Conservation (phyloP, 2,888 invertebrate species). For the Oscheius sp. region DNA sequence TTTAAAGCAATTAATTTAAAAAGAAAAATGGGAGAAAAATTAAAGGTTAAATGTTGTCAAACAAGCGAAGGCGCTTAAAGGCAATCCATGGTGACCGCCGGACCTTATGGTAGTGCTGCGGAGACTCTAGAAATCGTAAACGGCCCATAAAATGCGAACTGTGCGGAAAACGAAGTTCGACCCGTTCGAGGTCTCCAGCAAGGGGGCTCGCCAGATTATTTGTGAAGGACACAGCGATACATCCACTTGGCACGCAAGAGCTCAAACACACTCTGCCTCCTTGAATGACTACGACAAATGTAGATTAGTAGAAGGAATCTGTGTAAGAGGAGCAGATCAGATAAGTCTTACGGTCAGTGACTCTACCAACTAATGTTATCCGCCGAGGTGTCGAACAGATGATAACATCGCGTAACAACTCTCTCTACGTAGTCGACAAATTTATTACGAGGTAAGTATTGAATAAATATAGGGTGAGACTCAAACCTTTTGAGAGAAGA, state of each 20-base stretch:
- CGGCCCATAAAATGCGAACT: constrained; percentile 35
- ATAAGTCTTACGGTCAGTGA: constrained; percentile 32
- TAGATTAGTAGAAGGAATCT: neutral
- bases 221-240: constrained; percentile 32
- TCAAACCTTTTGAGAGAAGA: neutral
- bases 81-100: constrained; percentile 10
- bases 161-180: constrained; percentile 22
- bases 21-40: neutral
- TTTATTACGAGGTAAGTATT: constrained; percentile 17
- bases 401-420: constrained; percentile 27
- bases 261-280: constrained; percentile 29
- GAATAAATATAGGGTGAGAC: constrained; percentile 1
- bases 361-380: constrained; percentile 25
- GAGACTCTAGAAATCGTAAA: constrained; percentile 35
- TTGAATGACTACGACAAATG: constrained; percentile 23
- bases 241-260: constrained; percentile 37
- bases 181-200: constrained; percentile 21
- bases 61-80: constrained; percentile 3
- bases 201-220: constrained; percentile 25
- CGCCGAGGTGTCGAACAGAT: constrained; percentile 25
- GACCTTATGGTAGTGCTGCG: constrained; percentile 28
- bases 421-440: constrained; percentile 1
- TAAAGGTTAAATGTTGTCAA: neutral
- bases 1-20: neutral
- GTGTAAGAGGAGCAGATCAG: constrained; percentile 19